A percentile compares a stretch with the other conserved stretches of the same genome.
Conservation (phyloP, 1,140 invertebrate genomes). For the Atopsyche davidsoni region DNA sequence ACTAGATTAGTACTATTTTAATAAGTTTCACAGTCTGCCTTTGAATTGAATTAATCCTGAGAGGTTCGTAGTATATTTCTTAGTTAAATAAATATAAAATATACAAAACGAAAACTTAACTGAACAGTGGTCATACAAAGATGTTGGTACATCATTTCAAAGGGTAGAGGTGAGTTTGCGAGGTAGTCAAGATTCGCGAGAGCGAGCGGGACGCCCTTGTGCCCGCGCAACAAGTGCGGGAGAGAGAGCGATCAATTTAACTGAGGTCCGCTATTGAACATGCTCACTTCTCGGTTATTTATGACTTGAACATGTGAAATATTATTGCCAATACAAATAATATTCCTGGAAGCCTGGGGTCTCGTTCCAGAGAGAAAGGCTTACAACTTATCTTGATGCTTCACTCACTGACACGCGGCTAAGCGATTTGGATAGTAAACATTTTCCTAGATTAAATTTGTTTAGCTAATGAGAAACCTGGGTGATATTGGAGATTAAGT, state of each 20-base stretch:
- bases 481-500: too few relatives aligned
- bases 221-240: conserved; percentile 26
- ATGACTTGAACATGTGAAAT: conserved; percentile 28
- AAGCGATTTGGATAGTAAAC: too few relatives aligned
- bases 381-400: not conserved
- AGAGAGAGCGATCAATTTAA: conserved; percentile 24
- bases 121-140: too few relatives aligned
- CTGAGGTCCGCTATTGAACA: conserved; percentile 19
- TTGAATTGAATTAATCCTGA: too few relatives aligned
- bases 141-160: not conserved
- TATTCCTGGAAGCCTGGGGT: conserved; percentile 11
- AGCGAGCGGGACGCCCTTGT: conserved; percentile 6
- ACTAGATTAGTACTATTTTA: too few relatives aligned
- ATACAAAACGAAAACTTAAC: too few relatives aligned
- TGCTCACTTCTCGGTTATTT: conserved; percentile 22
- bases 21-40: too few relatives aligned
- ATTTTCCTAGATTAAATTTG: too few relatives aligned
- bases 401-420: conserved; percentile 10
- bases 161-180: conserved; percentile 14
- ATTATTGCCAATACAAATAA: conserved; percentile 28
- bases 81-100: too few relatives aligned
- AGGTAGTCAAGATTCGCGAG: conserved; percentile 16
- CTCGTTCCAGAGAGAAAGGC: conserved; percentile 1
- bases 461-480: too few relatives aligned
- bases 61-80: too few relatives aligned